Base-by-base conservation (phyloP, 2,113 vertebrate species). In the Nettapus auritus region DNA sequence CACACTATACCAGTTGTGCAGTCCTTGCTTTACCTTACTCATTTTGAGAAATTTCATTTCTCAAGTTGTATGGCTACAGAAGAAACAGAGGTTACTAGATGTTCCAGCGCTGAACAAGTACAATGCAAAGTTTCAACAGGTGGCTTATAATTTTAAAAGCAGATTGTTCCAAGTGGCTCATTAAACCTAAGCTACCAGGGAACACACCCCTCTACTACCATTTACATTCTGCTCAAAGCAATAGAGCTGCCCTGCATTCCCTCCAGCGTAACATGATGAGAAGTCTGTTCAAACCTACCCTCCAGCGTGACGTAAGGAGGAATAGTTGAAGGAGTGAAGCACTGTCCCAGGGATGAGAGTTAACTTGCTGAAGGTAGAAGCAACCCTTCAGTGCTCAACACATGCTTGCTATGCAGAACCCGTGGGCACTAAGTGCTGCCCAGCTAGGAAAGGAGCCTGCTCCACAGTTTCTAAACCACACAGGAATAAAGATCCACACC, bases 91-190 rank as follows among this genome's bases (percentile, higher is more conserved):
- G 23, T 79, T 75, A 78, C 68, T 48, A 42, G 48, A n/a, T 0
- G 29, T 89, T 93, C 80, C 91, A 92, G 74, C 36, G 56, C 69
- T 93, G 91, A 92, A 68, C 89, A 95, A 94, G 83, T 38, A 96
- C 62, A 94, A 86, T 87, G 74, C 60, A 88, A 68, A 92, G n/a
- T 20, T 75, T 90, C 75, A 90, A 82, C 80, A 92, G 73, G 73
- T 93, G 62, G 69, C 69, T 84, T 92, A 62, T 26, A n/a, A n/a
- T 79, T 62, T 60, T 73, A 46, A 40, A 95, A 79, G 71, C 36
- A 23, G 68, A 34, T 62, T 90, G 89, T 82, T 96, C 48, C 36
- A 78, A 71, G 69, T 20, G 60, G 73, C 42, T 94, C 73, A 60
- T 86, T 91, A 81, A 89, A 91, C 46, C 86, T 60, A 50, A 95